Evolutionary conservation across 2,113 vertebrate genomes (phyloP).

Genomic region (Lophura nycthemera): DNA sequence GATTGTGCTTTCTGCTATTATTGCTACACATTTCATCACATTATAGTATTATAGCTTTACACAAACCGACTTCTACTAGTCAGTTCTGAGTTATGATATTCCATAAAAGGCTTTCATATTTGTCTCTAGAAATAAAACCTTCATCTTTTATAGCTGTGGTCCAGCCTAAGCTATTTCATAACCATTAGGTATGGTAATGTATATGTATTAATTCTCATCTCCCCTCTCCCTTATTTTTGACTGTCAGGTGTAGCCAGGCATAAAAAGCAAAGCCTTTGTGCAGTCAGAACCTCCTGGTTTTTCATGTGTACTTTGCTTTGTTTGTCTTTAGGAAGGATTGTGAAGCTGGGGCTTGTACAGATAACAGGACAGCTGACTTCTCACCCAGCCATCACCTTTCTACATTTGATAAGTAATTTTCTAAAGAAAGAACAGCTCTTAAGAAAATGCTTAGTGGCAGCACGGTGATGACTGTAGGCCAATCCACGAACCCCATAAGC

Average conservation of each 20-base stretch:
- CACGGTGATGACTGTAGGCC: constrained; percentile 24
- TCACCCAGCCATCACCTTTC: constrained; percentile 35
- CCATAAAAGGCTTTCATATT: neutral
- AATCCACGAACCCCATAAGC: constrained; percentile 22
- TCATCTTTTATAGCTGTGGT: neutral
- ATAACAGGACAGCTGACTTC: neutral
- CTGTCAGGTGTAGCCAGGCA: constrained; percentile 43
- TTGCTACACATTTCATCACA: no score
- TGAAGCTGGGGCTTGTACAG: neutral
- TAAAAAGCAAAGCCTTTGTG: constrained; percentile 48
- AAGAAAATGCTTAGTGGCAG: constrained; percentile 53
- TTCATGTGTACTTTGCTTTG: constrained; percentile 12
- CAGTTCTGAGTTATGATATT: neutral
- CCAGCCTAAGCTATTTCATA: neutral
- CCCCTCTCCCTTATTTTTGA: neutral
- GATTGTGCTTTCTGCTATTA: no score
- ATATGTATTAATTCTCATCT: neutral
- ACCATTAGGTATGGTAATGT: neutral
- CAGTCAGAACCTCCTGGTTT: constrained; percentile 1
- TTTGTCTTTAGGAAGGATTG: constrained; percentile 24
- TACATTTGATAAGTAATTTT: constrained; percentile 55
- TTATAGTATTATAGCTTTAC: no score
- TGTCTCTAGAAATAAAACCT: neutral
- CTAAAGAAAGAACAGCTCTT: constrained; percentile 34
- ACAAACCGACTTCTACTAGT: neutral